Evolutionary conservation across 2,888 invertebrate genomes (phyloP), one percentile per base, ranked within the genome.

Genomic region (Melolontha melolontha): DNA sequence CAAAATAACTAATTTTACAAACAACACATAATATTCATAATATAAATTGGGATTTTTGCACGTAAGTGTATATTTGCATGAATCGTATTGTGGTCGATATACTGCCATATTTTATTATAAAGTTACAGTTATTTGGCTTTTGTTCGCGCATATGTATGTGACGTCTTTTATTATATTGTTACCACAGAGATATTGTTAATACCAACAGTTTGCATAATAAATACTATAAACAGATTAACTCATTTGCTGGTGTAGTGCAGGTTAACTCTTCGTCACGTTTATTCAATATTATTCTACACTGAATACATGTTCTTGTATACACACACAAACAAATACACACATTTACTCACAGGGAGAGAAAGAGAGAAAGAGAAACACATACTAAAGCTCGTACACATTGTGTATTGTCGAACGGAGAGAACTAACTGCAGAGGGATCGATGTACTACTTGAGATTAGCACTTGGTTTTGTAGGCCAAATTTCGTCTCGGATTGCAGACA

Each of bases 161-260:
- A 59, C 44, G 10, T 44, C 44, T 44, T 44, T 59, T 29, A 44
- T 44, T 16, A 44, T 44, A 59, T 59, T 59, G 59, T 16, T 29
- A 40, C 47, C 49, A 49, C 49, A 57, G 49, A 47, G 57, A 49
- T 57, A 34, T 54, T 50, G 47, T 66, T 66, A 65, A 66, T 47
- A 54, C 65, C 55, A 44, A 44, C 17, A 55, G 41, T 66, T 57
- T 66, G 39, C 57, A 57, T 66, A 66, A 57, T 57, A 66, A 49
- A 55, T 16, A 41, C 55, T 27, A 34, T 57, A 57, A 66, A 66
- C 41, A 57, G 44, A 57, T 66, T 66, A 66, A 57, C 57, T 57
- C 57, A 27, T 57, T 44, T 55, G 42, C 22, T 42, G 57, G 44
- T 27, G 7, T 5, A 27, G 12, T 4, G 16, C 29, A 14, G 17